Evolutionary conservation across 2,797 vertebrate species (phyloP).

Genomic region (Darevskia nairensis): DNA sequence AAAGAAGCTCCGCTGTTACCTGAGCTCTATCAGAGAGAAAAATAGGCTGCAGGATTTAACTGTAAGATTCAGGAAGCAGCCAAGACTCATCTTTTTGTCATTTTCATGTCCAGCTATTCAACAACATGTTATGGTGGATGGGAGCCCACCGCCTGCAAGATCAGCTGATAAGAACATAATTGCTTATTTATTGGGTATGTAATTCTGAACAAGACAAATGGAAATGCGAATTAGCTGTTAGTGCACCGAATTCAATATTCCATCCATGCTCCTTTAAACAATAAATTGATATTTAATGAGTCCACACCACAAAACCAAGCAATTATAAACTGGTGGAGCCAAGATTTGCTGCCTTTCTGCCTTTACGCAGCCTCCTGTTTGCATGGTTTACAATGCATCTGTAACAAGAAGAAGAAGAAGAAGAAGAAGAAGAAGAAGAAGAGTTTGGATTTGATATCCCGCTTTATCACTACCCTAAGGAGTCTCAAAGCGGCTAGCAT

Average conservation of each 20-base stretch:
- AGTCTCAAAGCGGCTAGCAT: too few relatives aligned
- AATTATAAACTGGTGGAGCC: background rate
- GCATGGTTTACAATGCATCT: background rate
- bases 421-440: too few relatives aligned
- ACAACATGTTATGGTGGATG: background rate
- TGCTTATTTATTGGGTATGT: constrained; percentile 3
- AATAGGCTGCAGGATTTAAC: accelerated
- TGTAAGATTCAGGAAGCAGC: background rate
- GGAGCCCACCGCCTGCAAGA: background rate
- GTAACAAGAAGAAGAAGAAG: background rate
- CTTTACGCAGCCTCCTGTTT: background rate
- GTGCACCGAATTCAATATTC: background rate
- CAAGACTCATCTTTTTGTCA: background rate
- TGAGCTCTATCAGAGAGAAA: background rate
- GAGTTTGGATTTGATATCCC: too few relatives aligned
- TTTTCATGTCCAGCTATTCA: background rate
- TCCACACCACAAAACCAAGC: background rate
- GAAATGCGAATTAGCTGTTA: background rate
- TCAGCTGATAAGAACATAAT: background rate
- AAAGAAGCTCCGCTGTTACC: too few relatives aligned
- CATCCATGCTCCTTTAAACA: constrained; percentile 10
- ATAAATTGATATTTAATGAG: background rate
- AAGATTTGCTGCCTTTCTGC: background rate
- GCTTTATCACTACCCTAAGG: too few relatives aligned
- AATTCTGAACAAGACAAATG: constrained; percentile 23